phyloP scores from a whole-genome alignment of 2,888 invertebrate species.

The Gymnosoma rotundatum region DNA sequence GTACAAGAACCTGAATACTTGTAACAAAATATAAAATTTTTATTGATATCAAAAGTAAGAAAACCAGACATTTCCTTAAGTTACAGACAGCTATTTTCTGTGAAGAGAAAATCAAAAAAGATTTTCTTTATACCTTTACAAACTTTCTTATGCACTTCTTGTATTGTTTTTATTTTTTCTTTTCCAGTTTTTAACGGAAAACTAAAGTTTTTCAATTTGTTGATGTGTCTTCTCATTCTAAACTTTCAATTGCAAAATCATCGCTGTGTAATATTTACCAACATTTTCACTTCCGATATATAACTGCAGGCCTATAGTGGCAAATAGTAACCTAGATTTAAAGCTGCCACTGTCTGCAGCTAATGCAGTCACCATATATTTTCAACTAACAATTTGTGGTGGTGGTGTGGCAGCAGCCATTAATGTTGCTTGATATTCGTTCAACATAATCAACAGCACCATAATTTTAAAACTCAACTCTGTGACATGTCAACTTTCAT shows the following conservation, averaged over 20 bases:
- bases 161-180: background rate
- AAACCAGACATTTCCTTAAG: conserved; percentile 22
- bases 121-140: background rate
- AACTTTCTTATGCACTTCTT: conserved; percentile 26
- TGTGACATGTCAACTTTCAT: conserved; percentile 77
- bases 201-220: conserved; percentile 63
- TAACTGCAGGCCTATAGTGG: conserved; percentile 59
- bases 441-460: conserved; percentile 46
- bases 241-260: conserved; percentile 66
- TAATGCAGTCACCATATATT: conserved; percentile 19
- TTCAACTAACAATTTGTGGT: conserved; percentile 14
- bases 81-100: conserved; percentile 20
- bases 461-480: conserved; percentile 44
- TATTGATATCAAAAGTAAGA: too few species aligned
- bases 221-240: conserved; percentile 41
- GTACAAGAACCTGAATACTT: too few species aligned
- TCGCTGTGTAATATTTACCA: conserved; percentile 57
- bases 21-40: too few species aligned
- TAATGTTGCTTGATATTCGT: conserved; percentile 10
- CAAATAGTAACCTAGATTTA: conserved; percentile 64
- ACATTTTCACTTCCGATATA: conserved; percentile 66
- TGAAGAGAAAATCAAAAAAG: too few species aligned
- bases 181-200: background rate
- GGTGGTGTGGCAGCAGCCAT: conserved; percentile 9
- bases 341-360: conserved; percentile 3